Conservation (phyloP, 2,113 vertebrate genomes). For the Pongo pygmaeus region DNA sequence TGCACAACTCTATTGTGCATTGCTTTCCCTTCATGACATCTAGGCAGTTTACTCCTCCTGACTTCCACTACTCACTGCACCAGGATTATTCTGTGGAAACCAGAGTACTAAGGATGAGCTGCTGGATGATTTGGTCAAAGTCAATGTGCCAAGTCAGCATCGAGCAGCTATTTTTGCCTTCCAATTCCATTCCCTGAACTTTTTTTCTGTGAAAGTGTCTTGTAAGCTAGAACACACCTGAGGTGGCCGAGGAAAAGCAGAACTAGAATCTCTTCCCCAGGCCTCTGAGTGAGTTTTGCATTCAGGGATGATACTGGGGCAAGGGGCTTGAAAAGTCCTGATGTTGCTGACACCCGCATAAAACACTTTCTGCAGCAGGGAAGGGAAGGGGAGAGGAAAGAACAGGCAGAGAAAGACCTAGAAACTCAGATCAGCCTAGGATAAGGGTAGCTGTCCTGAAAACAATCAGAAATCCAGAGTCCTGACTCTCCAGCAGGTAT, state of each 20-base stretch:
- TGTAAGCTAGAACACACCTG: not conserved
- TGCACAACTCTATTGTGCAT: not conserved
- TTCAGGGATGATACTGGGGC: not conserved
- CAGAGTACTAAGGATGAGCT: not conserved
- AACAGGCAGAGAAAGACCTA: not conserved
- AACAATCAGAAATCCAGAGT: not conserved
- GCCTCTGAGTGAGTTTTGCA: not conserved
- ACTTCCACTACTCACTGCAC: not conserved
- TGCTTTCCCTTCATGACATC: not conserved
- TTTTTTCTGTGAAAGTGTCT: not conserved
- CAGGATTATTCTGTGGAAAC: not conserved
- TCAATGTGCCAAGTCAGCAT: not conserved
- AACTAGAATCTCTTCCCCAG: not conserved
- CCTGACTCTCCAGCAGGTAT: not conserved
- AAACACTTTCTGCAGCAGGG: not conserved
- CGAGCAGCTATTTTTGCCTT: not conserved
- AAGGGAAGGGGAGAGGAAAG: not conserved
- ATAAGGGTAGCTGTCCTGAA: not conserved
- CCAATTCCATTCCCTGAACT: not conserved
- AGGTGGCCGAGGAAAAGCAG: not conserved
- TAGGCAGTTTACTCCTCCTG: not conserved
- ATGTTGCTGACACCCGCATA: not conserved
- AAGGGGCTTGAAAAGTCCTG: not conserved
- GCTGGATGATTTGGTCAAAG: not conserved
- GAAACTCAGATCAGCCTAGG: not conserved